Percentiles rank a stretch among this genome's conserved stretches.
Conservation (phyloP, 2,888 invertebrate species). For the Andrena marginata region DNA sequence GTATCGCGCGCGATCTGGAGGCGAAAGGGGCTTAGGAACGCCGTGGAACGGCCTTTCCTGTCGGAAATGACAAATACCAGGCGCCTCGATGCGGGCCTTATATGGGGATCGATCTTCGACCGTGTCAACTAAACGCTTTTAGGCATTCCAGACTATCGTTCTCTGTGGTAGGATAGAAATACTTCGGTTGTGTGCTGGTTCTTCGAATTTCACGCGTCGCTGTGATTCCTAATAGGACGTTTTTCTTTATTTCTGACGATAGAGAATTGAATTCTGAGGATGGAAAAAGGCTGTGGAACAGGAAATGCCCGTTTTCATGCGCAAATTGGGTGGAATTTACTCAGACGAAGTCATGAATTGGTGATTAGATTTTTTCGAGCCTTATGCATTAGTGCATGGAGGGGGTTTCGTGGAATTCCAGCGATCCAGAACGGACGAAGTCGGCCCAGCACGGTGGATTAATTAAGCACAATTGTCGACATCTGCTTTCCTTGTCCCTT, state of each 20-base stretch:
- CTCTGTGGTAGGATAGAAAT: neutral
- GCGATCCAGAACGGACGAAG: slow-evolving; percentile 47
- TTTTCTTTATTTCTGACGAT: no score
- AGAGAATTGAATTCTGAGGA: no score
- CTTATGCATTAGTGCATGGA: slow-evolving; percentile 26
- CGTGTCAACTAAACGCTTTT: slow-evolving; percentile 22
- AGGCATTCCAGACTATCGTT: neutral
- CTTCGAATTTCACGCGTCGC: neutral
- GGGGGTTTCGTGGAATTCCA: slow-evolving; percentile 36
- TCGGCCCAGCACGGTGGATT: slow-evolving; percentile 63
- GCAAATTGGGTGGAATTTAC: neutral
- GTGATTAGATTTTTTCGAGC: slow-evolving; percentile 11
- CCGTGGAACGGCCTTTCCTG: slow-evolving; percentile 70
- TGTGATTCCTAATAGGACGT: no score
- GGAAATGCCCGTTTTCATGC: neutral
- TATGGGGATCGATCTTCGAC: slow-evolving; percentile 69
- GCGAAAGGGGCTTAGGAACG: slow-evolving; percentile 59
- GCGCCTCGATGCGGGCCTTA: slow-evolving; percentile 69
- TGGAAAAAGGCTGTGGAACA: no score
- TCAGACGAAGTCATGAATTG: slow-evolving; percentile 1
- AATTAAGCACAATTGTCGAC: slow-evolving; percentile 79
- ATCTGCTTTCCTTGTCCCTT: slow-evolving; percentile 71
- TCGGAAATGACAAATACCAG: slow-evolving; percentile 78
- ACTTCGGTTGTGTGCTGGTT: neutral
- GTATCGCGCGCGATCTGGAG: slow-evolving; percentile 46